Evolutionary conservation across 2,797 vertebrate species (phyloP), one percentile per base, ranked within the genome.

Genomic region (Sardinella longiceps): DNA sequence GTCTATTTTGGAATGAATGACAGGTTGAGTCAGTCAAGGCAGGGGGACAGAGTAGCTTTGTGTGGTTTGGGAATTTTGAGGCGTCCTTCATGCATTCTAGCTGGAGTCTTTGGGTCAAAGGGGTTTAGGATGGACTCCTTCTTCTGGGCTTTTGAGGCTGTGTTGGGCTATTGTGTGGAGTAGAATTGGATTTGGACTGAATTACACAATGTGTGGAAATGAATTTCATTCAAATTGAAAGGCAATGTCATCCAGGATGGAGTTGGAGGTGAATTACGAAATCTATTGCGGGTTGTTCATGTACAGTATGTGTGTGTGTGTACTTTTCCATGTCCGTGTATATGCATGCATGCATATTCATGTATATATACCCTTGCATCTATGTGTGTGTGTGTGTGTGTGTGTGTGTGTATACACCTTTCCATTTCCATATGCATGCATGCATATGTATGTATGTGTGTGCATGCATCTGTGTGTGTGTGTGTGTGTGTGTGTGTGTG

Each of bases 401-500:
- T 63, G 60, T n/a, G n/a, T n/a, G n/a, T n/a, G n/a, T n/a, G n/a
- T n/a, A n/a, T n/a, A n/a, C n/a, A 15, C 12, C 7, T 43, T 43
- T 43, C 43, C 43, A 15, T 53, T 15, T 20, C 14, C 15, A 15
- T 53, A 12, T 48, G 46, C 1, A 12, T 7, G 46, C 6, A 12
- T 51, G 50, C 50, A 51, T 51, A n/a, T n/a, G 14, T 20, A 18
- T 53, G 18, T 53, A 18, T 53, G 51, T 53, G 51, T 53, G 18
- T 53, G 14, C 43, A 15, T 53, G 51, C n/a, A n/a, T n/a, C n/a
- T 66, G 60, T 66, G 60, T 66, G 58, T 63, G 58, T 63, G 58
- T 25, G 58, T 63, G 58, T 63, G 58, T 63, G 58, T 63, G 23
- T 63, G n/a, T 66, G 60, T 66, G 60, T 66, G 60, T 66, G 63